Evolutionary conservation across 2,797 vertebrate genomes (phyloP), one percentile per base, ranked within the genome.

Genomic region (Gymnoscopelus braueri): DNA sequence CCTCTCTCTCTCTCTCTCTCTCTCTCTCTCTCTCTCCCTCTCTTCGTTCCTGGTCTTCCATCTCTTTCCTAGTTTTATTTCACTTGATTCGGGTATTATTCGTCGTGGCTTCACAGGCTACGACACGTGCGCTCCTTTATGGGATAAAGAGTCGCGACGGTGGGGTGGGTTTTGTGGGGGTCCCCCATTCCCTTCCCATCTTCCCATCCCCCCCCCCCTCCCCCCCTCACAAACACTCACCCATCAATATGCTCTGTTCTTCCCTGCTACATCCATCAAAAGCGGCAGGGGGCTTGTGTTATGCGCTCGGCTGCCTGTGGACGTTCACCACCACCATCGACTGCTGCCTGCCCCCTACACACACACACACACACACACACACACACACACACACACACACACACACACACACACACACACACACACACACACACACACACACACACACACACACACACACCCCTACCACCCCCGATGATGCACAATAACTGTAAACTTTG

Each of bases 401-500:
- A 88, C 85, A 89, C 82, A 89, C 83, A 77, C 80, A 86, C 77
- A 60, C 67, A 71, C 75, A 79, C 83, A 90, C 86, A 80, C 29
- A 86, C 81, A 80, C 84, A 88, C 85, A 89, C 82, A 89, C 83
- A 77, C 80, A 86, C 77, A 60, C 67, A 71, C 75, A 79, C 83
- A 90, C 86, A 80, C 19, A 86, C 81, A 80, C 84, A 88, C 85
- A 88, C 82, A 89, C 83, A 77, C 80, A 86, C 77, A 60, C 67
- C 29, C 29, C 29, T 32, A 5, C 29, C 29, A 32, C 29, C 29
- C 29, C 5, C 29, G 29, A 32, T 32, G 29, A 5, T 3, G 29
- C 29, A 32, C 29, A 85, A 88, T 85, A 86, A 87, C 88, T 79
- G 72, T 82, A 84, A 88, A 88, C 84, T 87, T 87, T 84, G 76